phyloP scores from a whole-genome alignment of 2,113 vertebrate species.

The Naja naja region DNA sequence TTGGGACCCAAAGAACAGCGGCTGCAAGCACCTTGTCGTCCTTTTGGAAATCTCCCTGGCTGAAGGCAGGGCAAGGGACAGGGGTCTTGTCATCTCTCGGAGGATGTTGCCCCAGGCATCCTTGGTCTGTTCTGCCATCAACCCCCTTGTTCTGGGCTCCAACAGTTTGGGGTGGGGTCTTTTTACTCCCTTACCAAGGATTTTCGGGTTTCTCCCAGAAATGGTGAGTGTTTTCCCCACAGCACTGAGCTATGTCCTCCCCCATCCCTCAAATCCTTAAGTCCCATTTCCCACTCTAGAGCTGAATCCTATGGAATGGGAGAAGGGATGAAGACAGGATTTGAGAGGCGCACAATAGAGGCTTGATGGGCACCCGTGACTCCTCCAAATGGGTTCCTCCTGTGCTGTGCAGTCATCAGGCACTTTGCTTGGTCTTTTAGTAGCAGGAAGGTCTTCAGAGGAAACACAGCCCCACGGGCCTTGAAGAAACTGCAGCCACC shows the following conservation, averaged over 20 bases:
- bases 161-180: neutral
- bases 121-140: neutral
- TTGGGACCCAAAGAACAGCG: neutral
- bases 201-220: neutral
- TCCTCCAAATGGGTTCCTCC: neutral
- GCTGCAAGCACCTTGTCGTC: neutral
- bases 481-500: neutral
- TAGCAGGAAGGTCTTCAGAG: neutral
- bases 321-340: neutral
- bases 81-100: neutral
- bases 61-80: neutral
- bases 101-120: too few species aligned
- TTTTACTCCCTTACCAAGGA: fast-evolving
- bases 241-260: neutral
- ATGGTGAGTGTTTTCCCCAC: neutral
- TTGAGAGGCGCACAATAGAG: neutral
- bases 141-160: neutral
- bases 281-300: too few species aligned
- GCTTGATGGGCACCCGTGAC: neutral
- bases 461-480: too few species aligned
- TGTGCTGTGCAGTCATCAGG: neutral
- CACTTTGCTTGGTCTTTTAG: neutral
- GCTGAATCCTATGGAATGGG: neutral
- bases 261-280: neutral
- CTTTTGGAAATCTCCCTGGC: neutral